phyloP scores from a whole-genome alignment of 1,140 invertebrate genomes.

The Hycleus phaleratus region DNA sequence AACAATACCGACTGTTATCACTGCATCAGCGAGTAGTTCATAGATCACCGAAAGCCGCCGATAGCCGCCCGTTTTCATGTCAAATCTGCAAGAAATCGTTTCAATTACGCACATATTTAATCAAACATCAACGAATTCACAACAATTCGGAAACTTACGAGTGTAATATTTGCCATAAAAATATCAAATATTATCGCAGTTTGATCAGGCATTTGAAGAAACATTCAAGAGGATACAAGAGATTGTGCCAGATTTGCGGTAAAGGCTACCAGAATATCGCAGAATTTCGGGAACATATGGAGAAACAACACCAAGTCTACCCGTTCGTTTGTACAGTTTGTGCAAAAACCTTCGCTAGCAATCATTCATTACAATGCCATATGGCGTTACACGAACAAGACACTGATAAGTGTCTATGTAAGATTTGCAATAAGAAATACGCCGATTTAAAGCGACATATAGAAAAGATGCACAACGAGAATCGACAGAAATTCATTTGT shows the following conservation, averaged over 20 bases:
- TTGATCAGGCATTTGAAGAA: not conserved
- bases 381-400: constrained; percentile 11
- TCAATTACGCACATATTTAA: too few species aligned
- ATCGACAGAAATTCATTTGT: constrained; percentile 34
- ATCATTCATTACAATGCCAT: constrained; percentile 10
- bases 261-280: not conserved
- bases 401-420: not conserved
- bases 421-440: too few species aligned
- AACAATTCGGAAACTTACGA: too few species aligned
- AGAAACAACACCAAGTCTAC: not conserved
- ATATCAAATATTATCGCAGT: not conserved
- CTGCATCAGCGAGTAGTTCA: too few species aligned
- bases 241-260: not conserved
- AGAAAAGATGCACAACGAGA: too few species aligned
- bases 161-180: too few species aligned
- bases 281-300: not conserved
- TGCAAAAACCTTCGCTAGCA: constrained; percentile 9
- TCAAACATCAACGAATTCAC: too few species aligned
- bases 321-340: constrained; percentile 17
- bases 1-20: too few species aligned
- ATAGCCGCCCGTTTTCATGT: too few species aligned
- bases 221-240: not conserved
- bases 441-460: too few species aligned
- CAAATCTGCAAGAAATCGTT: too few species aligned
- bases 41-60: too few species aligned